Evolutionary conservation across 1,140 invertebrate genomes (phyloP), one percentile per base, ranked within the genome.

Genomic region (Zeugodacus cucurbitae): DNA sequence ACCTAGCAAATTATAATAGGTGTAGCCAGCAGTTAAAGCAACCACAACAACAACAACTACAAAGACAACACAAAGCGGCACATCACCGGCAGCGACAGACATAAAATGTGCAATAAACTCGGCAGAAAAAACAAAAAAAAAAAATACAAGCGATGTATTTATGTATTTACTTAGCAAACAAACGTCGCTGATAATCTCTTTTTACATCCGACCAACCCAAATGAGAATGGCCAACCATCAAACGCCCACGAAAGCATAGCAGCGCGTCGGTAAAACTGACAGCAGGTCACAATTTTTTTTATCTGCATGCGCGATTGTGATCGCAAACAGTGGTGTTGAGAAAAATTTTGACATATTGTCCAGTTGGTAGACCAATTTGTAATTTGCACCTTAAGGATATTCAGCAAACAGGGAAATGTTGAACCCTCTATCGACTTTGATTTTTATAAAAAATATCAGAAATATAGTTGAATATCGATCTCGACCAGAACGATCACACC

Each of bases 161-260:
- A 74, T 74, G 37, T 74, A 74, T 74, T 74, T 74, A 41, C 70
- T 74, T 74, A 74, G n/a, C 70, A 74, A 74, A 74, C 37, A 74
- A 74, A 74, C 34, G 22, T 37, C 6, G 32, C 22, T 44, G 70
- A 74, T 44, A 74, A 74, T 74, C 70, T 37, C 29, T 74, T 74
- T 74, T 74, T 41, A 74, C 37, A 74, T 8, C 37, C 70, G 32
- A 41, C 37, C 70, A 74, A 74, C 17, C 6, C 70, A 41, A 74
- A 22, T 17, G 37, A 20, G 70, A 41, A 41, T 74, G 70, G 70
- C 20, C 32, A 74, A 29, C n/a, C 70, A n/a, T 22, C 70, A 74
- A 41, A 41, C 37, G 70, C 70, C 70, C 70, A 41, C 70, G 22
- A 62, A 62, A 62, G n/a, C n/a, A n/a, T 26, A 54, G 2, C 64